Conservation (phyloP, 2,888 invertebrate genomes). For the Tribolium freemani region DNA sequence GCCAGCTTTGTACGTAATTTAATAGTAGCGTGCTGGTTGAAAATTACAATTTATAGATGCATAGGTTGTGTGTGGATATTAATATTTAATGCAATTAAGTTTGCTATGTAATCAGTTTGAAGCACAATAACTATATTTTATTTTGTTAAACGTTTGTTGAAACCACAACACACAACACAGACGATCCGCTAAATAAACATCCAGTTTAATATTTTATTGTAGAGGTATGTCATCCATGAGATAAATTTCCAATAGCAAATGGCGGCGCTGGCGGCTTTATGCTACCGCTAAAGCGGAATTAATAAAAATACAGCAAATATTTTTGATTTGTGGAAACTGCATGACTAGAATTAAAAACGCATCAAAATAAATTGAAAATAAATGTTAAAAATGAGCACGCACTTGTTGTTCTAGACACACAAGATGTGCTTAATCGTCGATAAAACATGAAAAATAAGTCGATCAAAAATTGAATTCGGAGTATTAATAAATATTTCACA, state of each 20-base stretch:
- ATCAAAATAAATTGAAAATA: too few species aligned
- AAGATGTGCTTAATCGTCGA: too few species aligned
- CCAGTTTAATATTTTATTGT: not conserved
- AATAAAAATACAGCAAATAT: too few species aligned
- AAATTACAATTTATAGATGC: slow-evolving; percentile 17
- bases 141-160: not conserved
- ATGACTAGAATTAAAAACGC: too few species aligned
- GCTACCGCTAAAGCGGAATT: not conserved
- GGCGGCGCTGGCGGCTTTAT: not conserved
- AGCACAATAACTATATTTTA: not conserved
- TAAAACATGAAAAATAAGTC: too few species aligned
- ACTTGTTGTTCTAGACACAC: too few species aligned
- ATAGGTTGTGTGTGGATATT: slow-evolving; percentile 4
- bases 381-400: too few species aligned
- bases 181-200: slow-evolving; percentile 38
- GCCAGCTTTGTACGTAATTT: slow-evolving; percentile 3
- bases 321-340: too few species aligned
- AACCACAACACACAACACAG: slow-evolving; percentile 8
- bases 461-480: too few species aligned
- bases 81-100: slow-evolving; percentile 18
- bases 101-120: slow-evolving; percentile 16
- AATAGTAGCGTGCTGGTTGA: not conserved
- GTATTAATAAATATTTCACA: too few species aligned
- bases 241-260: not conserved
- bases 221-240: not conserved